Conservation (phyloP, 2,113 vertebrate species). For the Cervus canadensis region DNA sequence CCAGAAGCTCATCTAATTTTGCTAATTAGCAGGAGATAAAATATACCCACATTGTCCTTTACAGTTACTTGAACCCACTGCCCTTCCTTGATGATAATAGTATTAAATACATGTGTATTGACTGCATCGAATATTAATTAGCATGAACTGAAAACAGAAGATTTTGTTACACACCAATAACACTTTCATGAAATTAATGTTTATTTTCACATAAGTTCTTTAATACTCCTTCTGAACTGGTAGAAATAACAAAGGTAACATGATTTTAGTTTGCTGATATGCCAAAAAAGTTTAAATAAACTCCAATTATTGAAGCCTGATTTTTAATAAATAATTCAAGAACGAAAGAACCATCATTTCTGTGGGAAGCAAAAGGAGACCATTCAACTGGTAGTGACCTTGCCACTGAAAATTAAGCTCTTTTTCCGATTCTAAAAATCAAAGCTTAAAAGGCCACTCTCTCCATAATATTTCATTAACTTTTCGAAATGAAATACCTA, state of each 20-base stretch:
- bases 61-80: constrained; percentile 59
- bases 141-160: constrained; percentile 15
- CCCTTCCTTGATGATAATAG: constrained; percentile 63
- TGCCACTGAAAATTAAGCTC: constrained; percentile 73
- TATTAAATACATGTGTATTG: constrained; percentile 63
- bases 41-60: constrained; percentile 72
- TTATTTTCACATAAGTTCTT: constrained; percentile 26
- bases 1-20: constrained; percentile 75
- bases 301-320: constrained; percentile 37
- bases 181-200: constrained; percentile 30
- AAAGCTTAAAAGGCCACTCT: constrained; percentile 74
- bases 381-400: constrained; percentile 67
- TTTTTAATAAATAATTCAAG: constrained; percentile 69
- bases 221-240: constrained; percentile 29
- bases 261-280: constrained; percentile 56
- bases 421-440: constrained; percentile 67
- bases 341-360: constrained; percentile 52
- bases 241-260: constrained; percentile 48
- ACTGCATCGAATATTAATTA: constrained; percentile 62
- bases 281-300: constrained; percentile 39
- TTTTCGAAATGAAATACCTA: constrained; percentile 75
- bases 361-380: constrained; percentile 45
- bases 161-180: constrained; percentile 18
- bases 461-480: constrained; percentile 74
- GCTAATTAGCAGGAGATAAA: constrained; percentile 75